These are phyloP conservation scores for Pantala flavescens DNA, from an alignment of 1,140 invertebrate species.

Conservation along the genomic window DNA sequence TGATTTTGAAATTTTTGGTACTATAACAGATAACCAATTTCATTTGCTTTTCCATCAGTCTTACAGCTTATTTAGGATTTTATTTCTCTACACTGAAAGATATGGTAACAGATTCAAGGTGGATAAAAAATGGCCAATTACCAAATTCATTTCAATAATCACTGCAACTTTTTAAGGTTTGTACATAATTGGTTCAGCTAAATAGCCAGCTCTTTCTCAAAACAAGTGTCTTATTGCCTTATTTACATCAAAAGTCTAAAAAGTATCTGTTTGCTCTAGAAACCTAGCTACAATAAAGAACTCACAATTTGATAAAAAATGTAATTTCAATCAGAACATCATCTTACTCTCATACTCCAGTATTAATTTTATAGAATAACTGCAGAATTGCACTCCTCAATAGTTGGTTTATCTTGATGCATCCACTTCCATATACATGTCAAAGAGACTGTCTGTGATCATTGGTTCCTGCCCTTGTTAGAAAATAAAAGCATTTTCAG, in stretches of 20 bases:
- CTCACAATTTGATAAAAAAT: conserved; percentile 6
- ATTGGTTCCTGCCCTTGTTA: neutral
- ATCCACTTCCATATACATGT: neutral
- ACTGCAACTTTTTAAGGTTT: conserved; percentile 7
- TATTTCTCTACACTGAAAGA: conserved; percentile 6
- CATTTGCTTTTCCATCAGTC: neutral
- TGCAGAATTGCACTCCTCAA: neutral
- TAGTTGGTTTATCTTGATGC: neutral
- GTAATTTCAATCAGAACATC: conserved; percentile 1
- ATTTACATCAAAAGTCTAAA: conserved; percentile 6
- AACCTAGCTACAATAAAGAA: conserved; percentile 4
- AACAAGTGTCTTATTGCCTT: conserved; percentile 9
- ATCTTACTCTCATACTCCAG: neutral
- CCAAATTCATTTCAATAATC: neutral
- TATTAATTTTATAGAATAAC: neutral
- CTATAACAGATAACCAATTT: neutral
- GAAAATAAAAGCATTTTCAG: neutral
- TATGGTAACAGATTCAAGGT: neutral
- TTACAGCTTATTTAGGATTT: neutral
- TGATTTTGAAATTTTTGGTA: neutral
- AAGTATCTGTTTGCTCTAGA: conserved; percentile 9
- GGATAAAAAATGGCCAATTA: neutral
- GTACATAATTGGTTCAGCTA: conserved; percentile 5
- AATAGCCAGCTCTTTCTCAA: conserved; percentile 3
- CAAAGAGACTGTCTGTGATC: neutral